Evolutionary conservation across 2,113 vertebrate genomes (phyloP).

Genomic region (Neofelis nebulosa): DNA sequence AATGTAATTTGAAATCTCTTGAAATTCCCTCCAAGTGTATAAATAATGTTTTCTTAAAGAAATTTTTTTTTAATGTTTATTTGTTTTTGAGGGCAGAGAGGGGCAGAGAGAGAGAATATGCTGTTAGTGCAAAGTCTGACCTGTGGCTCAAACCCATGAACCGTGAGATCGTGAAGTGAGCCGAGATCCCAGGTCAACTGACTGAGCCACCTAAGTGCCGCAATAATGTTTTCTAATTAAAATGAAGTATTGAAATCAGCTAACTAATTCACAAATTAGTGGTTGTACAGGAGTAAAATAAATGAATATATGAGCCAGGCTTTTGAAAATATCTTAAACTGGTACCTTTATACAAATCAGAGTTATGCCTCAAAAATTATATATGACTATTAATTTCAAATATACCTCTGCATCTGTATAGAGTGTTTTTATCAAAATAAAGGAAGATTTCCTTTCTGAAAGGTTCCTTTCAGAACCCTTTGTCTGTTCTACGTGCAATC

Average conservation of each 20-base stretch:
- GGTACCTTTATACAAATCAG: not conserved
- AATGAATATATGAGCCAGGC: not conserved
- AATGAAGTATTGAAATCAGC: not conserved
- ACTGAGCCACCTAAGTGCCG: no score
- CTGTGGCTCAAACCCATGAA: no score
- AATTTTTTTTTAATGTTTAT: no score
- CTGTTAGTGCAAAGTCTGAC: no score
- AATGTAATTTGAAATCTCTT: not conserved
- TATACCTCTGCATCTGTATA: not conserved
- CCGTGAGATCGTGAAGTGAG: no score
- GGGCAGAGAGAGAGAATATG: no score
- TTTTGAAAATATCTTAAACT: not conserved
- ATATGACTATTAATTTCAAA: not conserved
- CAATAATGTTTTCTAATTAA: slow-evolving; percentile 11
- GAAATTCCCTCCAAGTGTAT: not conserved
- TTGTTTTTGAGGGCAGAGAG: no score
- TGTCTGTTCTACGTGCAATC: not conserved
- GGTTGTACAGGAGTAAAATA: not conserved
- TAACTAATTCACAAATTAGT: not conserved
- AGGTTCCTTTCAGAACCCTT: not conserved
- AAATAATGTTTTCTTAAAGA: not conserved
- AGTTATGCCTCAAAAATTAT: not conserved
- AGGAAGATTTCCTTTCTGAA: not conserved
- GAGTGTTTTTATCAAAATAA: not conserved
- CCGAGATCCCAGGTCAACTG: no score